Percentiles rank a stretch among this genome's conserved stretches.
These are phyloP conservation scores for Tokudaia muenninki DNA, from an alignment of 2,797 vertebrate genomes.

Conservation along the genomic window DNA sequence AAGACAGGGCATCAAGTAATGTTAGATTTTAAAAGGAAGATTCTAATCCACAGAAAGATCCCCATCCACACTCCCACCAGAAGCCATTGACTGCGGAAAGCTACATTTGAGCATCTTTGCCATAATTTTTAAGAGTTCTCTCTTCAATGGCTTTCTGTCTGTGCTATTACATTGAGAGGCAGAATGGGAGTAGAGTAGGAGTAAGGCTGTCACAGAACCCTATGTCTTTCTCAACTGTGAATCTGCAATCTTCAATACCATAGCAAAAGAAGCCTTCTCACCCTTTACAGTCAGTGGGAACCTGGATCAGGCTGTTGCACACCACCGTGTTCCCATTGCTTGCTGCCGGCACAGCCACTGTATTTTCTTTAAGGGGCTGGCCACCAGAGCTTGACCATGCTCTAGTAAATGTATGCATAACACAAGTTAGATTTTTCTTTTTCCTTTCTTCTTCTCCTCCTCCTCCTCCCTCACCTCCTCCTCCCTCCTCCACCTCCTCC, in stretches of 20 bases:
- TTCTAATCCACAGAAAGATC: background rate
- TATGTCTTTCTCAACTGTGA: background rate
- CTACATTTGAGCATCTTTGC: background rate
- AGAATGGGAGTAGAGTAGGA: background rate
- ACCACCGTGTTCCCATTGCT: background rate
- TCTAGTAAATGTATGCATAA: background rate
- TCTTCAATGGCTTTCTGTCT: background rate
- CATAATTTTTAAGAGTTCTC: background rate
- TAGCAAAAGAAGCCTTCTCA: background rate
- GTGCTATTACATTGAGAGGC: background rate
- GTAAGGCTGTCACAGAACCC: background rate
- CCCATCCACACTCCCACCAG: background rate
- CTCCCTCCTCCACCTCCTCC: background rate
- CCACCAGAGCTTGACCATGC: background rate
- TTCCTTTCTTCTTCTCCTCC: background rate
- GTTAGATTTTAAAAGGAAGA: background rate
- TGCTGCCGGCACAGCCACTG: background rate
- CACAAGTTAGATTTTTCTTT: background rate
- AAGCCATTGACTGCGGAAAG: background rate
- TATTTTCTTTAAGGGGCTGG: background rate
- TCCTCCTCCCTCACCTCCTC: background rate
- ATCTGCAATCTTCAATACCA: background rate
- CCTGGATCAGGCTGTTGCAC: background rate
- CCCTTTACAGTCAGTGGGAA: background rate
- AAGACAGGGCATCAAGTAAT: background rate